Base-by-base conservation (phyloP, 2,888 invertebrate species). In the Leistus spinibarbis region DNA sequence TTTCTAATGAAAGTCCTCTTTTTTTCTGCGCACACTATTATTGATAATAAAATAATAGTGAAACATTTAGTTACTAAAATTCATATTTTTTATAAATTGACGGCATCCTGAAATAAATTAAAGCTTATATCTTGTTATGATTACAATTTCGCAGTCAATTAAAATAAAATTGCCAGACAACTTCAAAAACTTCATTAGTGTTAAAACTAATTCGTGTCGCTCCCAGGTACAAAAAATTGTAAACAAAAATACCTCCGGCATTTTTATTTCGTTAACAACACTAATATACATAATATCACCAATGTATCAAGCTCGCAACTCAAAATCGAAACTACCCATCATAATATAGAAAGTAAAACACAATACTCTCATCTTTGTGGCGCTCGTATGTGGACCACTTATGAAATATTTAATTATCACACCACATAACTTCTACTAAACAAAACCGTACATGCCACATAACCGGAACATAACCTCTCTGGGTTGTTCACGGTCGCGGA, bases 381-480 rank as follows among this genome's bases (percentile, higher is more conserved):
- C n/a, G 40, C 40, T 40, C 40, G 40, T 13, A 10, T 17, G 16
- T 60, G 60, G 60, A 60, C 60, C 60, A 60, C 60, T 60, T 16
- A 60, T 60, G 60, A 60, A 60, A 60, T 60, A 60, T 60, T 19
- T 60, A 60, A 60, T 60, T 17, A 60, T 17, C 60, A 17, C n/a
- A 19, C 60, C 60, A 20, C n/a, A 22, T 60, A 17, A 20, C 20
- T 60, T 19, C 22, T 60, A 40, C 7, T 4, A 40, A 40, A 5
- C 40, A 20, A 60, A 10, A 60, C 57, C 20, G 57, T 13, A 10
- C 60, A 40, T 13, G 20, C 22, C 3, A 20, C 60, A 20, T 60
- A 60, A 22, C 60, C 60, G 60, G 60, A 60, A 60, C 20, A 60
- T 60, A 60, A 60, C 60, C 19, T 22, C 19, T 3, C 4, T 4